phyloP scores from a whole-genome alignment of 2,797 vertebrate genomes.

The Sciurus carolinensis region DNA sequence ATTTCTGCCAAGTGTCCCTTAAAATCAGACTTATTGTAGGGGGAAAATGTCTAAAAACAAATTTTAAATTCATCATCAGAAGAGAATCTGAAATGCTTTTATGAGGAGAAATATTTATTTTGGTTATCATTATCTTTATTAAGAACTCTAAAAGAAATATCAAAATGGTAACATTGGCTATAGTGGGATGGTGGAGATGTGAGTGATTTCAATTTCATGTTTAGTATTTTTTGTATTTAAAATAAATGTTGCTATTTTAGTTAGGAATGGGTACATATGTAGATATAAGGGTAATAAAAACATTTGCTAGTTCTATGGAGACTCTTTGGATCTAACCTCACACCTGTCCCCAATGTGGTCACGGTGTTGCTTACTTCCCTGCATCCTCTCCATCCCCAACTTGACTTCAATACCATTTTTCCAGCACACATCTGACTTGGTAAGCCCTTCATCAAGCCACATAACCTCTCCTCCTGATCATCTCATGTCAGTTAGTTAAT shows the following conservation, averaged over 20 bases:
- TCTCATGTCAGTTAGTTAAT: background rate
- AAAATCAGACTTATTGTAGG: slow-evolving; percentile 62
- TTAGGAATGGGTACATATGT: too few relatives aligned
- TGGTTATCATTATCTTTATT: background rate
- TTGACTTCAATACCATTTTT: background rate
- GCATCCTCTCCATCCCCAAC: background rate
- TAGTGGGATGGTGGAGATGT: background rate
- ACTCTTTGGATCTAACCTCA: background rate
- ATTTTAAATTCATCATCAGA: slow-evolving; percentile 39
- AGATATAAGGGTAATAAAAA: background rate
- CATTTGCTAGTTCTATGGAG: background rate
- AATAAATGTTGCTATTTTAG: background rate
- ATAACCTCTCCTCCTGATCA: background rate
- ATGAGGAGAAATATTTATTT: background rate
- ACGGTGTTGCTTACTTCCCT: background rate
- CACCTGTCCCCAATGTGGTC: too few relatives aligned
- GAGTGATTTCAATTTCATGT: background rate
- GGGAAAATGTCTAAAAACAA: background rate
- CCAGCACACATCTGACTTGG: background rate
- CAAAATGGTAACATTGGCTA: background rate
- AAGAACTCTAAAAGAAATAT: background rate
- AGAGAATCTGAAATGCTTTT: background rate
- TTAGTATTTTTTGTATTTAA: background rate
- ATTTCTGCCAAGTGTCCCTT: slow-evolving; percentile 62
- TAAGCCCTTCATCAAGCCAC: background rate